A percentile compares a stretch with the other conserved stretches of the same genome.
Conservation (phyloP, 2,113 vertebrate genomes). For the Tapirus terrestris region DNA sequence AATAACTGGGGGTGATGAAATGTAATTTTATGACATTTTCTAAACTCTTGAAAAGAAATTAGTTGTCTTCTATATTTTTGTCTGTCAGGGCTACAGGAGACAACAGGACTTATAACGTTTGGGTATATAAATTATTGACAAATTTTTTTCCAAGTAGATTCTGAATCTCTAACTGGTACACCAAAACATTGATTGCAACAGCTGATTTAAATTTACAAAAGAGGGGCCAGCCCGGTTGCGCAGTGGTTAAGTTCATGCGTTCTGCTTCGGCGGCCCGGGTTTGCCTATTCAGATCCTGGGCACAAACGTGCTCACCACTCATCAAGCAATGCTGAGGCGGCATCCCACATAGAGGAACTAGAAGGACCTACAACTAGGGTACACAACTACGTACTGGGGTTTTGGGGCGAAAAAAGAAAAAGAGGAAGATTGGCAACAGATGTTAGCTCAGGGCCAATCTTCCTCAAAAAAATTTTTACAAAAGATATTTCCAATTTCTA, state of each 20-base stretch:
- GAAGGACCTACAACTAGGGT: too few species aligned
- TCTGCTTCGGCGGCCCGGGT: too few species aligned
- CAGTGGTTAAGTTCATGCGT: too few species aligned
- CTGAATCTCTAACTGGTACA: neutral
- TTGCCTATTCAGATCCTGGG: too few species aligned
- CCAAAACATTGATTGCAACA: conserved; percentile 13
- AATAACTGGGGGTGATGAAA: neutral
- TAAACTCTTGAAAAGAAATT: neutral
- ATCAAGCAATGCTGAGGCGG: too few species aligned
- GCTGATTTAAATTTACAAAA: conserved; percentile 20
- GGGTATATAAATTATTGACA: conserved; percentile 35
- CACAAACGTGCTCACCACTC: too few species aligned
- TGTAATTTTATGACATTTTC: conserved; percentile 60
- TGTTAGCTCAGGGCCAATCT: too few species aligned
- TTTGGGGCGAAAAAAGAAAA: too few species aligned
- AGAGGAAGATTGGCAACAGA: too few species aligned
- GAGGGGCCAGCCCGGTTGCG: too few species aligned
- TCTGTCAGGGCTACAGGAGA: neutral
- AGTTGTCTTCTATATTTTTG: conserved; percentile 18
- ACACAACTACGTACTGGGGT: too few species aligned
- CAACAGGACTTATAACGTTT: conserved; percentile 42
- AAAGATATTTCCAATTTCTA: neutral
- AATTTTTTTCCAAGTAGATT: conserved; percentile 26
- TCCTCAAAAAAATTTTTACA: neutral
- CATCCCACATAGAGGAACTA: too few species aligned